Conservation (phyloP, 2,797 vertebrate genomes). For the Labroides dimidiatus region DNA sequence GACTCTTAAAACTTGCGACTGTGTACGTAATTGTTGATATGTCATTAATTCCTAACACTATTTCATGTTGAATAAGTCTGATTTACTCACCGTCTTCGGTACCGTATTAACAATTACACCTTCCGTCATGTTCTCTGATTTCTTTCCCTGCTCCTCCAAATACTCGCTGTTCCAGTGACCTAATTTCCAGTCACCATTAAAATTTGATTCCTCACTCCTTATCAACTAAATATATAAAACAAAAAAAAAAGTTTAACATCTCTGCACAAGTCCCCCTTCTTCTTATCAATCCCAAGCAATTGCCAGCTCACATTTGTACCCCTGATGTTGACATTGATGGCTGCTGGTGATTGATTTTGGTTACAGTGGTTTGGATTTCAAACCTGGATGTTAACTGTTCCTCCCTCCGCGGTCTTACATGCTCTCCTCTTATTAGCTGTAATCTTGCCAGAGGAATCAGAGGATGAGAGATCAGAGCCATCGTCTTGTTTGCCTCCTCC, state of each 20-base stretch:
- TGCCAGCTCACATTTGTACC: constrained; percentile 3
- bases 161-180: constrained; percentile 33
- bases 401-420: constrained; percentile 18
- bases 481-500: constrained; percentile 37
- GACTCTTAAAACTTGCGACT: not conserved
- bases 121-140: not conserved
- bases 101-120: too few relatives aligned
- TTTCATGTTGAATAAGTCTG: too few relatives aligned
- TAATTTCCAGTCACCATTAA: constrained; percentile 33
- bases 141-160: not conserved
- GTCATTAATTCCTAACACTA: too few relatives aligned
- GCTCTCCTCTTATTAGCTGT: constrained; percentile 53
- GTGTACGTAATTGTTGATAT: too few relatives aligned
- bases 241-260: constrained; percentile 7
- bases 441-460: constrained; percentile 62
- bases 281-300: not conserved
- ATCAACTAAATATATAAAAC: too few relatives aligned
- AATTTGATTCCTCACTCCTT: constrained; percentile 23
- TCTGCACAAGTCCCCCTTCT: not conserved
- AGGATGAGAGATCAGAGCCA: constrained; percentile 50
- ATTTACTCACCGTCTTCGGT: too few relatives aligned
- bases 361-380: constrained; percentile 15
- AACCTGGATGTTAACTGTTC: constrained; percentile 18
- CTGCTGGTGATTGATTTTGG: too few relatives aligned
- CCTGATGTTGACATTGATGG: not conserved